These are phyloP conservation scores for Xenopus laevis DNA, from an alignment of 2,113 vertebrate species.

Conservation along the genomic window DNA sequence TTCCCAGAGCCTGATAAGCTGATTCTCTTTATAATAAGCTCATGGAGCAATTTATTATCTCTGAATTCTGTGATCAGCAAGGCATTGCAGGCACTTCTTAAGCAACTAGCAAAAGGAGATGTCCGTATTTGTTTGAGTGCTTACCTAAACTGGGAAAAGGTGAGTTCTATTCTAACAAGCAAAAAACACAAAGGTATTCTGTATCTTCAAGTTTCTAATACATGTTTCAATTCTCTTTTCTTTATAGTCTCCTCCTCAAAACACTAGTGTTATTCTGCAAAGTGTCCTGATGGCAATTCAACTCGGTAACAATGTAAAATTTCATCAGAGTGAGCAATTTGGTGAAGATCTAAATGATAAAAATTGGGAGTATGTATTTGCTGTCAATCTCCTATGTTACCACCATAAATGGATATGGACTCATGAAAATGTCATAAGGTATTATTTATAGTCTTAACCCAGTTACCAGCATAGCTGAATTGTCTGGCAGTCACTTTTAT, in stretches of 20 bases:
- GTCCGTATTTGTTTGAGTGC: conserved; percentile 66
- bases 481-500: too few species aligned
- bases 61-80: conserved; percentile 69
- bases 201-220: too few species aligned
- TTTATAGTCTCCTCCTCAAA: conserved; percentile 72
- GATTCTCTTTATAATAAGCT: conserved; percentile 79
- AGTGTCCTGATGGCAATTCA: conserved; percentile 73
- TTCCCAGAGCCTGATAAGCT: conserved; percentile 80
- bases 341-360: conserved; percentile 77
- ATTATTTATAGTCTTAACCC: conserved; percentile 7
- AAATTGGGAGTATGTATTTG: conserved; percentile 81
- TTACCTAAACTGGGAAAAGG: conserved; percentile 87
- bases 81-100: conserved; percentile 79
- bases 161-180: conserved; percentile 47
- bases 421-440: conserved; percentile 83
- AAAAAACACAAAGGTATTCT: too few species aligned
- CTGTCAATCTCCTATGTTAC: conserved; percentile 83
- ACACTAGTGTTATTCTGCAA: conserved; percentile 71
- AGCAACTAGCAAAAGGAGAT: conserved; percentile 67
- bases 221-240: neutral
- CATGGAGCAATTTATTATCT: conserved; percentile 80
- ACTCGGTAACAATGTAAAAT: conserved; percentile 67
- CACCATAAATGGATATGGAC: conserved; percentile 88
- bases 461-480: too few species aligned
- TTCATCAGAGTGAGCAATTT: conserved; percentile 68